Evolutionary conservation across 2,888 invertebrate species (phyloP).

Genomic region (Creontiades dilutus): DNA sequence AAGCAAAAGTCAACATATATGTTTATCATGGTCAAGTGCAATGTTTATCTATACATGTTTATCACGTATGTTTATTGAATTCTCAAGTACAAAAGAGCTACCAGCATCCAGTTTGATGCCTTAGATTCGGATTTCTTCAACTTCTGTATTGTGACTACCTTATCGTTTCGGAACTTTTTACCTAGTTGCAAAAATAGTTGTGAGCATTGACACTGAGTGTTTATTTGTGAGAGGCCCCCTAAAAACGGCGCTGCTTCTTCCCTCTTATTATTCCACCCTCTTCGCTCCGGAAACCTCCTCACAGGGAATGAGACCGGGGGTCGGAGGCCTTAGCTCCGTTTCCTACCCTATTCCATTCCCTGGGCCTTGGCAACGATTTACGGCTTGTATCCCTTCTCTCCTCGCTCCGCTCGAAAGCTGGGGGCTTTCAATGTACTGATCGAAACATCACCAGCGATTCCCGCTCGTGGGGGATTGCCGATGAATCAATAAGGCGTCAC

Average conservation of each 20-base stretch:
- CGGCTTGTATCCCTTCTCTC: conserved; percentile 24
- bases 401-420: not conserved
- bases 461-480: not conserved
- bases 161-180: too few species aligned
- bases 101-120: too few species aligned
- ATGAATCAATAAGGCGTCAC: not conserved
- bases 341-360: not conserved
- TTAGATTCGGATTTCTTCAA: too few species aligned
- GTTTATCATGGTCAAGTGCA: too few species aligned
- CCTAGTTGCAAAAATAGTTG: too few species aligned
- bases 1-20: too few species aligned
- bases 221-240: too few species aligned
- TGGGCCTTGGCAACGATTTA: conserved; percentile 40
- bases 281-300: conserved; percentile 3
- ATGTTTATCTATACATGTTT: too few species aligned
- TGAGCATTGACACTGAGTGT: too few species aligned
- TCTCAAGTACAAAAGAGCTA: too few species aligned
- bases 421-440: conserved; percentile 30
- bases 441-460: conserved; percentile 27
- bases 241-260: not conserved
- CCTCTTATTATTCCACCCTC: conserved; percentile 35
- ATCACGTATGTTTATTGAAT: too few species aligned
- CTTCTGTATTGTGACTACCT: too few species aligned
- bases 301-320: not conserved
- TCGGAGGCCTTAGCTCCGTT: conserved; percentile 25